phyloP scores from a whole-genome alignment of 2,797 vertebrate species.

The Mus spretus region DNA sequence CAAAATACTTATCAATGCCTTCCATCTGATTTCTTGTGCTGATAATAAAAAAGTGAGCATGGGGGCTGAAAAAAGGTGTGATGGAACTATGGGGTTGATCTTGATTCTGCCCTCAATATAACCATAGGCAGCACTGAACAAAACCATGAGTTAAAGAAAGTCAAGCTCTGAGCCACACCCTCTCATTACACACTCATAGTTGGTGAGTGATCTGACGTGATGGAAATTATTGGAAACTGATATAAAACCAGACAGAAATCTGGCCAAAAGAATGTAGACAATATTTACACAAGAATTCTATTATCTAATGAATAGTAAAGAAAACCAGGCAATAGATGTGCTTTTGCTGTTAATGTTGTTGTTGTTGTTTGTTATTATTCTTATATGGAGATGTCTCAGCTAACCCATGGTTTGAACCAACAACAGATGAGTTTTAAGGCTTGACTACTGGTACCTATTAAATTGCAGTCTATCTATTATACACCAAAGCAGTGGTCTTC shows the following conservation, averaged over 20 bases:
- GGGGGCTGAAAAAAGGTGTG: background rate
- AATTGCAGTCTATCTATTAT: background rate
- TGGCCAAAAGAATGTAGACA: constrained; percentile 64
- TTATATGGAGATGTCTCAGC: background rate
- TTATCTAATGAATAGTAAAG: constrained; percentile 58
- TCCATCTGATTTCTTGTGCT: constrained; percentile 64
- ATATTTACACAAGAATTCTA: constrained; percentile 72
- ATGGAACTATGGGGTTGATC: background rate
- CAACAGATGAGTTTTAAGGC: background rate
- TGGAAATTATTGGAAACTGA: constrained; percentile 72
- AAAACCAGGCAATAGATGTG: background rate
- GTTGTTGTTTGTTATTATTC: background rate
- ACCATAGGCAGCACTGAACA: background rate
- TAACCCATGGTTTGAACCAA: background rate
- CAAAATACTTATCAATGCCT: constrained; percentile 82
- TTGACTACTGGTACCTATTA: background rate
- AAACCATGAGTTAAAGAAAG: constrained; percentile 54
- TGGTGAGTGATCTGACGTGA: constrained; percentile 35
- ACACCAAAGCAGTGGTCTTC: background rate
- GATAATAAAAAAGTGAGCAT: constrained; percentile 64
- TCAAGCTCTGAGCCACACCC: constrained; percentile 33
- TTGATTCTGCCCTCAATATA: background rate
- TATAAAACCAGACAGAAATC: constrained; percentile 72
- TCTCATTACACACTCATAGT: constrained; percentile 59
- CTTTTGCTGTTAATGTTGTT: background rate